These are phyloP conservation scores for Typhlomys cinereus DNA, from an alignment of 2,113 vertebrate species.

Conservation along the genomic window DNA sequence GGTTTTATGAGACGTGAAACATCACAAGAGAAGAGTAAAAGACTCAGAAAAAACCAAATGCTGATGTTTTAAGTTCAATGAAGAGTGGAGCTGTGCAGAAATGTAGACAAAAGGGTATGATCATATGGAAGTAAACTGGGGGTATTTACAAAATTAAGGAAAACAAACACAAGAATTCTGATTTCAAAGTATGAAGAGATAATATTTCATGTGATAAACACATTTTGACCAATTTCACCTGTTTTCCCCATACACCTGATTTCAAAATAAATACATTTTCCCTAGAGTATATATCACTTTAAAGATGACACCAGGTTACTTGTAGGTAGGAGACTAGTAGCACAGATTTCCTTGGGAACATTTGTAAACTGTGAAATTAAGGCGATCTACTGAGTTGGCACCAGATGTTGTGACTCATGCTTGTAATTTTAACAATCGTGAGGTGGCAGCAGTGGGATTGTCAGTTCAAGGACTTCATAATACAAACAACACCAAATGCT, in stretches of 20 bases:
- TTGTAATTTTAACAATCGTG: background rate
- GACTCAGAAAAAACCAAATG: background rate
- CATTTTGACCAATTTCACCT: slow-evolving; percentile 14
- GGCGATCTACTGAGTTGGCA: background rate
- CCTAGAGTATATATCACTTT: background rate
- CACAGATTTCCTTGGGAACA: background rate
- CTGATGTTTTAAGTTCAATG: background rate
- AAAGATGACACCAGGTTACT: slow-evolving; percentile 15
- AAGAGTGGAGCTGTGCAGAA: background rate
- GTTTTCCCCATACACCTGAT: background rate
- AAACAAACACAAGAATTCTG: background rate
- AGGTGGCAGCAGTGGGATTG: background rate
- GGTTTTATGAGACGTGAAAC: background rate
- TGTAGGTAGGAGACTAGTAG: background rate
- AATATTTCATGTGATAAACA: slow-evolving; percentile 42
- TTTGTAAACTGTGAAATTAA: slow-evolving; percentile 37
- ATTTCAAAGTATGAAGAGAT: slow-evolving; percentile 17
- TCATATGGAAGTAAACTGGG: background rate
- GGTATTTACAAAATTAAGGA: background rate
- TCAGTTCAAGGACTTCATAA: background rate
- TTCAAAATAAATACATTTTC: slow-evolving; percentile 42
- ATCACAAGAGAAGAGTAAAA: background rate
- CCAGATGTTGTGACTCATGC: background rate
- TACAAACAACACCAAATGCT: no score
- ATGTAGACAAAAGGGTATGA: background rate